Conservation (phyloP, 1,140 invertebrate species). For the Macrotrachela quadricornifera region DNA sequence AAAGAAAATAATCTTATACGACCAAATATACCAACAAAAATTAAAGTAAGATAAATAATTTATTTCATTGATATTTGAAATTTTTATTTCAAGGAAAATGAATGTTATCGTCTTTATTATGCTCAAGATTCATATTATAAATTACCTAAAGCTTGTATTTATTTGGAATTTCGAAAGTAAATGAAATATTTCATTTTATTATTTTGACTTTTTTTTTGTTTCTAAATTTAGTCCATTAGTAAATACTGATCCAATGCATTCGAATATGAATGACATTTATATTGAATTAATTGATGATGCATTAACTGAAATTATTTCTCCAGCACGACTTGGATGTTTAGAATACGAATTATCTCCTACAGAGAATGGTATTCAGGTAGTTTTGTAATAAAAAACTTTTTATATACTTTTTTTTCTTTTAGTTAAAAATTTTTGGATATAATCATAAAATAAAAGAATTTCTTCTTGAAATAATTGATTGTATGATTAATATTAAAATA, state of each 20-base stretch:
- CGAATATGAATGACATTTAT: slow-evolving; percentile 61
- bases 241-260: slow-evolving; percentile 59
- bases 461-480: slow-evolving; percentile 62
- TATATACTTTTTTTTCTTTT: slow-evolving; percentile 12
- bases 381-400: slow-evolving; percentile 19
- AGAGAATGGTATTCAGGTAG: slow-evolving; percentile 58
- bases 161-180: slow-evolving; percentile 4
- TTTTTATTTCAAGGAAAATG: neutral
- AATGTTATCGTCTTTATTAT: neutral
- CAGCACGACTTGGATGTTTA: slow-evolving; percentile 65
- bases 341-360: slow-evolving; percentile 52
- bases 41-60: too few relatives aligned
- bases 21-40: too few relatives aligned
- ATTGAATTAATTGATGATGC: slow-evolving; percentile 55
- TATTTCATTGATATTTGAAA: neutral
- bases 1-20: too few relatives aligned
- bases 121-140: slow-evolving; percentile 5
- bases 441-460: slow-evolving; percentile 69
- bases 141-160: slow-evolving; percentile 1
- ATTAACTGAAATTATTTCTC: slow-evolving; percentile 73
- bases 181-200: slow-evolving; percentile 8
- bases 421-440: slow-evolving; percentile 65
- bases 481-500: slow-evolving; percentile 55
- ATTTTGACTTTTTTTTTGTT: slow-evolving; percentile 16
- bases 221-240: slow-evolving; percentile 49